Conservation (phyloP, 2,797 vertebrate genomes). For the Pseudochaenichthys georgianus region DNA sequence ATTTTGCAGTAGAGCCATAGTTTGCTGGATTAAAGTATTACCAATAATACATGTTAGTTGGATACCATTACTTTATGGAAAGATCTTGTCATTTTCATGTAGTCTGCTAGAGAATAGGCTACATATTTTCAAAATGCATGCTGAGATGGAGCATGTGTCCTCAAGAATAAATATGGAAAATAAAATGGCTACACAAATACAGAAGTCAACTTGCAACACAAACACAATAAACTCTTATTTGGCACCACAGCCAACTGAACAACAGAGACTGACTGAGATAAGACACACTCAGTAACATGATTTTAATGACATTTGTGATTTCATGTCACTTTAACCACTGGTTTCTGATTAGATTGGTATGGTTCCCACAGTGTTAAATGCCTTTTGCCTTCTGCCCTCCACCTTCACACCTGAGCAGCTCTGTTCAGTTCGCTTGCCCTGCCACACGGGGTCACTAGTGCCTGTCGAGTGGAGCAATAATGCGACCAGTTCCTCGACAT, state of each 20-base stretch:
- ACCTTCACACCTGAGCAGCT: neutral
- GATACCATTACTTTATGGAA: neutral
- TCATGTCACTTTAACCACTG: neutral
- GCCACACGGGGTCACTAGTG: conserved; percentile 82
- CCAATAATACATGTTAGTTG: neutral
- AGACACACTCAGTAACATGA: neutral
- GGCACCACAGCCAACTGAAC: neutral
- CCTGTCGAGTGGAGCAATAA: conserved; percentile 60
- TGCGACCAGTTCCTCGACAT: conserved; percentile 25
- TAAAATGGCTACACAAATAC: conserved; percentile 6
- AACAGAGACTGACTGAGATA: neutral
- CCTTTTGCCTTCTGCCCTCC: neutral
- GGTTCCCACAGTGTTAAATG: neutral
- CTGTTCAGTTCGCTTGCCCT: conserved; percentile 8
- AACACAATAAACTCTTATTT: neutral
- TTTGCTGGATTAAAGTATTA: neutral
- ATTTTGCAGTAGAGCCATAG: neutral
- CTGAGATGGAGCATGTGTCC: neutral
- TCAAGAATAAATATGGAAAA: neutral
- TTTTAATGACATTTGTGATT: neutral
- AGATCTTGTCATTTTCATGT: neutral
- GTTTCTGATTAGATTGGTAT: neutral
- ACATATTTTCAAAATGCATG: neutral
- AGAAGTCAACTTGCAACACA: conserved; percentile 8
- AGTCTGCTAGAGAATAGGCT: neutral